phyloP scores from a whole-genome alignment of 37 sponge, comb jelly and placozoan genomes.

The Geodia barretti region DNA sequence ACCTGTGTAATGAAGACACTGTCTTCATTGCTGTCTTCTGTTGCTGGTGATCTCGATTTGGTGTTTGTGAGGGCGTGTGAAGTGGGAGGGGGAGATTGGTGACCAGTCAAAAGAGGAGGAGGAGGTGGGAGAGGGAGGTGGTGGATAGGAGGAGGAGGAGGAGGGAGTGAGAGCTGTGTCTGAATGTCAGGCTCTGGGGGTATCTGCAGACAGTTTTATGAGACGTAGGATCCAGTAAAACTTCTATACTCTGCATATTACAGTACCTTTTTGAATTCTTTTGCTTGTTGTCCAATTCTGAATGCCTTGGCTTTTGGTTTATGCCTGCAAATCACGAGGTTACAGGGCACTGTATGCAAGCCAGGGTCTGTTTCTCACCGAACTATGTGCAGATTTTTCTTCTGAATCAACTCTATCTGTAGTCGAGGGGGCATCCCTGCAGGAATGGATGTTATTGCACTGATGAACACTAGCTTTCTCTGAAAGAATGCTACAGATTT shows the following conservation, averaged over 20 bases:
- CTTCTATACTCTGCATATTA: too few relatives aligned
- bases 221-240: too few relatives aligned
- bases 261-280: constrained; percentile 60
- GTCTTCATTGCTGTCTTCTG: neutral
- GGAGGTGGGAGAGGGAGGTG: constrained; percentile 42
- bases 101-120: neutral
- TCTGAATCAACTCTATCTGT: constrained; percentile 34
- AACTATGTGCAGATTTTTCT: constrained; percentile 26
- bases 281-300: constrained; percentile 47
- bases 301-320: constrained; percentile 6
- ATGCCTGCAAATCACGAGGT: constrained; percentile 15
- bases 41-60: too few relatives aligned
- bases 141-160: constrained; percentile 69
- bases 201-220: too few relatives aligned
- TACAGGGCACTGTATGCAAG: neutral
- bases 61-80: too few relatives aligned
- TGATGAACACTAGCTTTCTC: too few relatives aligned
- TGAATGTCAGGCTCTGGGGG: too few relatives aligned
- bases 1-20: constrained; percentile 82
- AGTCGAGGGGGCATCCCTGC: constrained; percentile 62
- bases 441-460: neutral
- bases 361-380: constrained; percentile 32
- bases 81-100: neutral
- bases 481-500: too few relatives aligned
- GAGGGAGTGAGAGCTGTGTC: too few relatives aligned